Percentiles rank a stretch among this genome's conserved stretches.
phyloP scores from a whole-genome alignment of 2,797 vertebrate species.

The Tenualosa ilisha region DNA sequence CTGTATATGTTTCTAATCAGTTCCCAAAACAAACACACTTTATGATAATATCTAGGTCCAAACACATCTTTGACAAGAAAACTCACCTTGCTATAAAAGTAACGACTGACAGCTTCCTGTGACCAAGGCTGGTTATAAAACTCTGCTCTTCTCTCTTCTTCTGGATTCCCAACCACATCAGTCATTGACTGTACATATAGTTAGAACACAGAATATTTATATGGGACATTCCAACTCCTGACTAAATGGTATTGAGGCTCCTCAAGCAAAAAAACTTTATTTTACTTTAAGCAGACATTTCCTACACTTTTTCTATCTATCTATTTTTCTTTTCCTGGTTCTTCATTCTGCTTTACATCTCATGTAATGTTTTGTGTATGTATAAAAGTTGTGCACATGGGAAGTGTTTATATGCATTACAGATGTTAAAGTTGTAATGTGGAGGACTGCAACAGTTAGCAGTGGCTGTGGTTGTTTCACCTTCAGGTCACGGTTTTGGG shows the following conservation, averaged over 20 bases:
- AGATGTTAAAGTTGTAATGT: not conserved
- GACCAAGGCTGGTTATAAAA: conserved; percentile 99
- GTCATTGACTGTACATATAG: conserved; percentile 82
- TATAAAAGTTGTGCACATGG: not conserved
- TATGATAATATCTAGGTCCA: not conserved
- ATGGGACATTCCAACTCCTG: not conserved
- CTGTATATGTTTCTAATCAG: not conserved
- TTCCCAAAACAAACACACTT: too few species aligned
- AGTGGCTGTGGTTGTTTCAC: conserved; percentile 62
- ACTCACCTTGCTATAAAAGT: conserved; percentile 97
- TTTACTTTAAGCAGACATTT: not conserved
- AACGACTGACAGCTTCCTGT: conserved; percentile 97
- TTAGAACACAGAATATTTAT: not conserved
- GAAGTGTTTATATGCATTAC: not conserved
- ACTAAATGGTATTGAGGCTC: not conserved
- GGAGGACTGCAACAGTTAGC: not conserved
- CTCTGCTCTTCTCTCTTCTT: conserved; percentile 91
- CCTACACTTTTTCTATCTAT: too few species aligned
- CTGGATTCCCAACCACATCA: conserved; percentile 94
- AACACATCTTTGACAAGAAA: not conserved
- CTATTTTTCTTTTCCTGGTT: too few species aligned
- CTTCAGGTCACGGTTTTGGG: conserved; percentile 97
- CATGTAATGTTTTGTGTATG: not conserved
- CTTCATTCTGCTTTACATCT: not conserved
- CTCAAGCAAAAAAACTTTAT: not conserved